A percentile compares a stretch with the other conserved stretches of the same genome.
These are phyloP conservation scores for Thamnophis elegans DNA, from an alignment of 2,797 vertebrate genomes.

Conservation along the genomic window DNA sequence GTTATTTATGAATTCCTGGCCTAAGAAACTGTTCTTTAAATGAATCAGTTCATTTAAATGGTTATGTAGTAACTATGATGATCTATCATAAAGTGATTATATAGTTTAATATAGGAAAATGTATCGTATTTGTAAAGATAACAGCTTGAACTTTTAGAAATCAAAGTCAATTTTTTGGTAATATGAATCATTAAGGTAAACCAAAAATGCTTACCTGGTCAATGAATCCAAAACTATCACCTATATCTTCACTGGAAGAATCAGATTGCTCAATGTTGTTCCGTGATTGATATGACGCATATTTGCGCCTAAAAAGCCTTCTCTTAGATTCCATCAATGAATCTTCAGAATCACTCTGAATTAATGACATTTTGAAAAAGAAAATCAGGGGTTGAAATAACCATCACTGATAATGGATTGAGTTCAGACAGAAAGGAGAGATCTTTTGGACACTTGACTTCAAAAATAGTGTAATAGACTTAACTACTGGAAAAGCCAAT, in stretches of 20 bases:
- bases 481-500: not conserved
- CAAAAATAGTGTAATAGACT: not conserved
- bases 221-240: conserved; percentile 80
- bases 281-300: conserved; percentile 58
- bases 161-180: not conserved
- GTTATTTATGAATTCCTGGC: not conserved
- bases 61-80: not conserved
- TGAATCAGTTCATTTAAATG: not conserved
- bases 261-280: conserved; percentile 75
- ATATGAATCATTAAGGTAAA: not conserved
- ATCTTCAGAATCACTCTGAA: conserved; percentile 84
- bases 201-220: conserved; percentile 62
- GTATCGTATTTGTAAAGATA: not conserved
- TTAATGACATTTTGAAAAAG: not conserved
- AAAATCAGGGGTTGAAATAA: not conserved
- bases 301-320: conserved; percentile 70
- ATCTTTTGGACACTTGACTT: not conserved
- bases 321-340: conserved; percentile 67
- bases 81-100: not conserved
- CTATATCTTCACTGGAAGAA: conserved; percentile 86
- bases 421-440: not conserved
- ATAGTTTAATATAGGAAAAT: not conserved
- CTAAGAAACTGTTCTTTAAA: not conserved
- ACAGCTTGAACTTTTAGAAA: not conserved
- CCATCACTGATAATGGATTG: not conserved